phyloP scores from a whole-genome alignment of 37 sponge, comb jelly and placozoan genomes.

The Halisarca cf. caerulea region DNA sequence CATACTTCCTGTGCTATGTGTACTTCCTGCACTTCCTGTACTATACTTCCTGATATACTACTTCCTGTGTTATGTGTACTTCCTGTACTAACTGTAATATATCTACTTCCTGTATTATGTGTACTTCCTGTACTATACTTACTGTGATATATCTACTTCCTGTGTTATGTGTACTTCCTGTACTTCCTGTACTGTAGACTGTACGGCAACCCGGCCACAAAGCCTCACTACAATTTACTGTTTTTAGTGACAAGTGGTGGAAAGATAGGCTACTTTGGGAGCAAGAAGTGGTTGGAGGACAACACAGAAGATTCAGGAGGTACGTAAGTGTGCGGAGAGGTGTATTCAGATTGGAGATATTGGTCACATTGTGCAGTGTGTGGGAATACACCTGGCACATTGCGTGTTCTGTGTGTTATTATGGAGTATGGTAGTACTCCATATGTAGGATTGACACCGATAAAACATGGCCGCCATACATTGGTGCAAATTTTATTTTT shows the following conservation, averaged over 20 bases:
- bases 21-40: neutral
- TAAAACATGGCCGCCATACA: too few species aligned
- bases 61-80: too few species aligned
- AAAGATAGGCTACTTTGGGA: constrained; percentile 88
- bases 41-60: too few species aligned
- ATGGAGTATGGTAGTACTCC: too few species aligned
- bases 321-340: neutral
- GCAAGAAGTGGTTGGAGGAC: constrained; percentile 73
- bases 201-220: constrained; percentile 43
- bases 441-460: too few species aligned
- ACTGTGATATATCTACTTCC: neutral
- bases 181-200: constrained; percentile 31
- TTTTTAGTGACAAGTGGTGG: constrained; percentile 88
- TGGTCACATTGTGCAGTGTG: neutral
- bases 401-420: too few species aligned
- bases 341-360: neutral
- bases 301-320: neutral
- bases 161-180: neutral
- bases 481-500: too few species aligned
- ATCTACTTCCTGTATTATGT: too few species aligned
- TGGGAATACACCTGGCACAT: too few species aligned
- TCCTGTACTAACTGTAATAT: too few species aligned
- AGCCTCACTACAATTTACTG: constrained; percentile 73
- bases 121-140: too few species aligned
- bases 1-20: neutral